Evolutionary conservation across 2,888 invertebrate species (phyloP), one percentile per base, ranked within the genome.

Genomic region (Calameuta filiformis): DNA sequence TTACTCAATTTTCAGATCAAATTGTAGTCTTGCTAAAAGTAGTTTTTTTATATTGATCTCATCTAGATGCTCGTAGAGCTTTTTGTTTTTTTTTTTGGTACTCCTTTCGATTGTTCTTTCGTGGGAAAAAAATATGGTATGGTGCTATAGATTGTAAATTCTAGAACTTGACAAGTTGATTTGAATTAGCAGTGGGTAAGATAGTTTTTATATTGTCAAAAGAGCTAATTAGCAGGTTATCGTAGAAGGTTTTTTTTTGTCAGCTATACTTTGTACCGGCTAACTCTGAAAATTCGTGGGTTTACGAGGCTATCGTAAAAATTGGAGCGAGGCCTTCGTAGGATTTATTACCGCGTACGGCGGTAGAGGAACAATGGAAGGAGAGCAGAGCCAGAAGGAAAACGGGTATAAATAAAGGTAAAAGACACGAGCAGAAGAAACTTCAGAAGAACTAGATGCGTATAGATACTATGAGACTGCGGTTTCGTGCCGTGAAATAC

Each of bases 231-330:
- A 68, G 83, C 79, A 80, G 76, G 79, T 81, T 78, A 73, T 75
- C 71, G 33, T 34, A 68, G 12, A 76, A 69, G 69, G 15, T 68
- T 74, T 76, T 86, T 86, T 82, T 85, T 85, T 83, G 83, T 80
- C 77, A 71, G 75, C 78, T 73, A 34, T 77, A 78, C 80, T 79
- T 83, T 81, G 76, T 79, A 71, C 78, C 71, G 9, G 9, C 23
- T 2, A 23, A 56, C 15, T 56, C 23, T 56, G 56, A 56, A 56
- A 9, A 56, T n/a, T 74, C 34, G 31, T 37, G 11, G 35, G 12
- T 74, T 74, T 74, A 74, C 74, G 74, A 23, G 74, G 15, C 74
- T 34, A 23, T 74, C 35, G 74, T 74, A 23, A 74, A 74, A 74
- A 35, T 74, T 74, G 30, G 37, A 74, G 35, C 74, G 23, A 12